Conservation (phyloP, 2,888 invertebrate genomes). For the Nomada fabriciana region DNA sequence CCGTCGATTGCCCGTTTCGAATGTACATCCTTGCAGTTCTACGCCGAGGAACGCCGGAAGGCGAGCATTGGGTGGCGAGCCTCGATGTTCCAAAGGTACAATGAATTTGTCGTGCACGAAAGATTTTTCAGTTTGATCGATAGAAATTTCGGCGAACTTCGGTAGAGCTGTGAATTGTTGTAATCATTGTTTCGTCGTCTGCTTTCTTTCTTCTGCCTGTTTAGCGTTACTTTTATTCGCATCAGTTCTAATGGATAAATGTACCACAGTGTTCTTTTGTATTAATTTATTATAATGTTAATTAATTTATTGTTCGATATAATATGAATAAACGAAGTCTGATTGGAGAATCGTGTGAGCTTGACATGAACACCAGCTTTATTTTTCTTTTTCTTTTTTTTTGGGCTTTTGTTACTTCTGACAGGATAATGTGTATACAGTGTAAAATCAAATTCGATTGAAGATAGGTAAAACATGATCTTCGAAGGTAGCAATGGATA, state of each 20-base stretch:
- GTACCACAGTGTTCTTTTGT: conserved; percentile 47
- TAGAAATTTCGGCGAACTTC: neutral
- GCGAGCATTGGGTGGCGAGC: neutral
- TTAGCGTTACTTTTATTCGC: conserved; percentile 27
- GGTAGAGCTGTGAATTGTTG: conserved; percentile 32
- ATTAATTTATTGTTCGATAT: conserved; percentile 50
- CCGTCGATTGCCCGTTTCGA: neutral
- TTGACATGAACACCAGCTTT: conserved; percentile 25
- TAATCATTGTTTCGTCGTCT: conserved; percentile 38
- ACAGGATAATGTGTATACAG: neutral
- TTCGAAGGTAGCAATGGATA: neutral
- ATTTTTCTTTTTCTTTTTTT: neutral
- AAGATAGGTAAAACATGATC: neutral
- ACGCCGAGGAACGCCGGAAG: neutral
- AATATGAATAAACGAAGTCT: conserved; percentile 48
- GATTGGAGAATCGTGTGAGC: conserved; percentile 42
- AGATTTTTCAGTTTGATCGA: neutral
- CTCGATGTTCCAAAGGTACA: conserved; percentile 6
- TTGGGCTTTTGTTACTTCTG: neutral
- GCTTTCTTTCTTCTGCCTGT: conserved; percentile 29
- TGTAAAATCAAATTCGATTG: conserved; percentile 1
- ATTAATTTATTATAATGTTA: conserved; percentile 50
- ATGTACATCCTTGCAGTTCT: neutral
- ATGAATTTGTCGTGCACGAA: neutral
- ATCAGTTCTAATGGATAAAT: conserved; percentile 34